Evolutionary conservation across 2,797 vertebrate species (phyloP), one percentile per base, ranked within the genome.

Genomic region (Channallabes apus): DNA sequence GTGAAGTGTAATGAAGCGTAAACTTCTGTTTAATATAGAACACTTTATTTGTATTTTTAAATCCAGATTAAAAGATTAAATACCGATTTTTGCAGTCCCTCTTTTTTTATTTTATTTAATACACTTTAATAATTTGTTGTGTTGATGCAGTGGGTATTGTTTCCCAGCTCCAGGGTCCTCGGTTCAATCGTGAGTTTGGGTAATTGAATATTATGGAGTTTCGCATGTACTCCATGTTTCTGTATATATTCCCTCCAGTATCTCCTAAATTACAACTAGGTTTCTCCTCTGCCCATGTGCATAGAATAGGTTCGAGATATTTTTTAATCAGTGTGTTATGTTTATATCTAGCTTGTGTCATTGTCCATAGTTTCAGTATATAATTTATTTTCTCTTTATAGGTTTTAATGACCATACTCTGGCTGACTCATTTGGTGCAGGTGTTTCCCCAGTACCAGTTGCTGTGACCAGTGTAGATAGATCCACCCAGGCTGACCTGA

Each of bases 381-480:
- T 41, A 14, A n/a, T n/a, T n/a, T 35, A 15, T 35, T 76, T 0
- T 87, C 1, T 54, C 29, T 82, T 80, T 9, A 0, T 90, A 98
- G 97, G 90, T 90, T 96, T 96, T 87, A 95, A 95, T 87, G 96
- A 97, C 84, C 90, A 94, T 76, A 95, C 93, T 82, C 90, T 96
- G 89, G 89, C 94, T 0, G 89, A 89, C 61, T 93, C 92, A 22
- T 91, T 90, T 38, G 78, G 91, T 78, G 88, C 93, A 85, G 90
- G 94, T 81, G 2, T 91, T 85, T 83, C 94, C 89, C 86, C 89
- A 80, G 87, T 92, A 78, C 83, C 92, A 9, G 91, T 85, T 85
- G 89, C 92, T 4, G 71, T 83, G 15, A 35, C 41, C n/a, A 86
- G 18, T 86, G 88, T 64, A 56, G 92, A 92, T 0, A 73, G 86